Conservation (phyloP, 2,797 vertebrate genomes). For the Scomberomorus guttatus region DNA sequence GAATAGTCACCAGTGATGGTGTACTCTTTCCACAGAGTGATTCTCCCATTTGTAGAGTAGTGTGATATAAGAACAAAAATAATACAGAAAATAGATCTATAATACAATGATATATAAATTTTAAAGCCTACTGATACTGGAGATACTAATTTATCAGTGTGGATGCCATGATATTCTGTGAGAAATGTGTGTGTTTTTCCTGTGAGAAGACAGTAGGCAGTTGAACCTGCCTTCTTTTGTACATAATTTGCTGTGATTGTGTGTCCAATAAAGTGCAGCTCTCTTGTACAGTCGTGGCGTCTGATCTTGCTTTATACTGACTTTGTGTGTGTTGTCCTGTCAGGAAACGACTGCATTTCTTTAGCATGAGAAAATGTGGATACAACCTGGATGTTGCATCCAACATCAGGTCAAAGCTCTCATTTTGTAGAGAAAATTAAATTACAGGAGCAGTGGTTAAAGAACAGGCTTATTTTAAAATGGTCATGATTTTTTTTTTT, state of each 20-base stretch:
- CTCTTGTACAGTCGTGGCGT: constrained; percentile 81
- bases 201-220: constrained; percentile 89
- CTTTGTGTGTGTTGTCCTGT: not conserved
- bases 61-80: constrained; percentile 88
- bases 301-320: constrained; percentile 49
- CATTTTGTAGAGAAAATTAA: not conserved
- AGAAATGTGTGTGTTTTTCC: constrained; percentile 87
- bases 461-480: constrained; percentile 45
- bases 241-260: constrained; percentile 91
- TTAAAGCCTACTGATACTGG: constrained; percentile 84
- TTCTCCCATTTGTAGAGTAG: constrained; percentile 90
- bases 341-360: not conserved
- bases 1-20: constrained; percentile 64
- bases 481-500: not conserved
- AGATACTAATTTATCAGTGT: constrained; percentile 86
- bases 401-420: not conserved
- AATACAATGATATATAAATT: constrained; percentile 83
- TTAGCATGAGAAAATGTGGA: not conserved
- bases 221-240: constrained; percentile 91
- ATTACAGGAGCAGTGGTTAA: not conserved
- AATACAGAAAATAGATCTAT: constrained; percentile 83
- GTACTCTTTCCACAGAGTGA: constrained; percentile 76
- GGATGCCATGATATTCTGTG: constrained; percentile 96
- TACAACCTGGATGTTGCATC: not conserved
- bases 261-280: constrained; percentile 91